Evolutionary conservation across 2,888 invertebrate species (phyloP), one percentile per base, ranked within the genome.

Genomic region (Hirtodrosophila histrioides): DNA sequence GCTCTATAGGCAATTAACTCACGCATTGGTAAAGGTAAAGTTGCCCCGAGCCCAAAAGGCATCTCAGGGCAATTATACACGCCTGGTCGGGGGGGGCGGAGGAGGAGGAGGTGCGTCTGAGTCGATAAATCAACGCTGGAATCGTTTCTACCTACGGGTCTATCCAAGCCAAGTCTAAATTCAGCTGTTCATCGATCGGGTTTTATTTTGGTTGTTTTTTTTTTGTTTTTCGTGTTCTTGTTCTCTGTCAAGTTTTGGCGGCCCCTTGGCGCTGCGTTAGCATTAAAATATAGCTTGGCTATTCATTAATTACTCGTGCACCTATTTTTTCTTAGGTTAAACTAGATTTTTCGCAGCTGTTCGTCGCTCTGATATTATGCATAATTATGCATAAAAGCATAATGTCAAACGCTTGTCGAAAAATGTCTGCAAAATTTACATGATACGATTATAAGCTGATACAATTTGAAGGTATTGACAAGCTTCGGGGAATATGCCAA

Each of bases 261-360:
- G 29, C 40, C 41, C 37, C 17, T n/a, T 51, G 17, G 33, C 35
- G 70, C 69, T 63, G 53, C 37, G 56, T 67, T 72, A 36, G 54
- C 72, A 64, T 41, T 51, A 46, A 64, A 74, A 53, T 56, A 50
- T 58, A 60, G 64, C 58, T 69, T 41, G 41, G 55, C 55, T 55
- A 58, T 63, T 54, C 50, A 69, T 37, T 64, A 54, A 63, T 41
- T 41, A 36, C 17, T 35, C 3, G 31, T 43, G 48, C 24, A 63
- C 40, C 46, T 23, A 51, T 45, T 58, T 24, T 50, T 53, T 5
- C 66, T 72, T 56, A 45, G 51, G 36, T 6, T 29, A 64, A 76
- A 70, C 68, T 67, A 58, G 79, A 85, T 75, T 80, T 64, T 46
- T 44, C 63, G 82, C 80, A 81, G 85, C 80, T 81, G 80, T 57